A percentile compares a stretch with the other conserved stretches of the same genome.
phyloP scores from a whole-genome alignment of 1,140 invertebrate species.

The Drosophila ironensis region DNA sequence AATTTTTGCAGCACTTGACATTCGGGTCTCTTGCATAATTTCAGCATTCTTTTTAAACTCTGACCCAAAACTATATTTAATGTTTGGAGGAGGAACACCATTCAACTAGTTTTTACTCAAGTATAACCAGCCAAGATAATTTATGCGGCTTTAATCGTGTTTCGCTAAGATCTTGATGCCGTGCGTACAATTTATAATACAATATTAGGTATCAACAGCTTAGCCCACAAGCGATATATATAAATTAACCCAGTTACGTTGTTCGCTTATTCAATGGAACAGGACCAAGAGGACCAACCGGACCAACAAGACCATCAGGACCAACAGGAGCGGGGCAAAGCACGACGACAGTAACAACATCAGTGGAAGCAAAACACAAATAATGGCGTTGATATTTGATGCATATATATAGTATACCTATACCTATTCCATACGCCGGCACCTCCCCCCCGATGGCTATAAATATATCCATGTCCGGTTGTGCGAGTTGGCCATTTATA shows the following conservation, averaged over 20 bases:
- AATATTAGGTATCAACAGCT: conserved; percentile 45
- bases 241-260: conserved; percentile 63
- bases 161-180: conserved; percentile 3
- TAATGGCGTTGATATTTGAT: conserved; percentile 70
- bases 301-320: conserved; percentile 40
- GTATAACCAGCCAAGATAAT: too few relatives aligned
- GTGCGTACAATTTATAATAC: conserved; percentile 20
- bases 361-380: conserved; percentile 51
- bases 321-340: conserved; percentile 13
- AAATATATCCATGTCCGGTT: conserved; percentile 15
- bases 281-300: conserved; percentile 3
- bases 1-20: conserved; percentile 59
- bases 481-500: conserved; percentile 50
- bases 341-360: conserved; percentile 24
- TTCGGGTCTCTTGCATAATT: conserved; percentile 10
- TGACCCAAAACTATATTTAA: conserved; percentile 16
- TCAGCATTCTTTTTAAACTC: conserved; percentile 17
- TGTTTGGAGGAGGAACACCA: background rate
- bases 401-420: conserved; percentile 37
- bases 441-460: background rate
- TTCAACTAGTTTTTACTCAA: too few relatives aligned
- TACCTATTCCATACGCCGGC: background rate
- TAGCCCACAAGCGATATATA: conserved; percentile 41
- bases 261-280: conserved; percentile 59
- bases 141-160: background rate